phyloP scores from a whole-genome alignment of 2,113 vertebrate species.

The Galemys pyrenaicus region DNA sequence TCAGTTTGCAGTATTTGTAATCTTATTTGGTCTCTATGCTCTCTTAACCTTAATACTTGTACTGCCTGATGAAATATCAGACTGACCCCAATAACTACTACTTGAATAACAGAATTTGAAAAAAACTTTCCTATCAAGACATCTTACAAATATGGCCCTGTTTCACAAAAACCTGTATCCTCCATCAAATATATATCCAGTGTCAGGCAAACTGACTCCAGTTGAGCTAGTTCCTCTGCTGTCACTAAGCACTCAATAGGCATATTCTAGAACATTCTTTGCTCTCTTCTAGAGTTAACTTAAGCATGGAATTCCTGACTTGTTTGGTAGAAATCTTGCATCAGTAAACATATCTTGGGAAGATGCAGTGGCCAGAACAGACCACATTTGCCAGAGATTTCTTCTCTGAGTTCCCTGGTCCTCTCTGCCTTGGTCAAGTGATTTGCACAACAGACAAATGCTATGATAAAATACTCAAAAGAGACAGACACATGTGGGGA shows the following conservation, averaged over 20 bases:
- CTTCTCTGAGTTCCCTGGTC: fast-evolving
- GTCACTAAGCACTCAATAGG: not conserved
- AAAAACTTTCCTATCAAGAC: not conserved
- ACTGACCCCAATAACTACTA: not conserved
- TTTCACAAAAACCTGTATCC: not conserved
- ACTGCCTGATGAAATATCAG: not conserved
- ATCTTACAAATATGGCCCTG: not conserved
- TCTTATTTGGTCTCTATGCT: not conserved
- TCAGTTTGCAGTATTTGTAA: not conserved
- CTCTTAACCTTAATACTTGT: not conserved
- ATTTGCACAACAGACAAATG: not conserved
- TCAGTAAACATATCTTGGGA: not conserved
- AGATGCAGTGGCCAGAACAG: fast-evolving
- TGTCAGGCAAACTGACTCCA: not conserved
- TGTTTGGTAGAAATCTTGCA: not conserved
- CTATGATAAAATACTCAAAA: not conserved
- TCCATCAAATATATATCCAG: not conserved
- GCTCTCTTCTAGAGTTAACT: not conserved
- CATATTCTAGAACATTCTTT: not conserved
- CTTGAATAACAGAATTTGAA: not conserved
- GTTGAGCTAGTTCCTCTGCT: not conserved
- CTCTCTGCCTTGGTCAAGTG: not conserved
- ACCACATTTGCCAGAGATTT: not conserved
- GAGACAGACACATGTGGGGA: not conserved
- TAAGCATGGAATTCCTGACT: not conserved